Base-by-base conservation (phyloP, 2,797 vertebrate species). In the Gadopsis bispinosus region DNA sequence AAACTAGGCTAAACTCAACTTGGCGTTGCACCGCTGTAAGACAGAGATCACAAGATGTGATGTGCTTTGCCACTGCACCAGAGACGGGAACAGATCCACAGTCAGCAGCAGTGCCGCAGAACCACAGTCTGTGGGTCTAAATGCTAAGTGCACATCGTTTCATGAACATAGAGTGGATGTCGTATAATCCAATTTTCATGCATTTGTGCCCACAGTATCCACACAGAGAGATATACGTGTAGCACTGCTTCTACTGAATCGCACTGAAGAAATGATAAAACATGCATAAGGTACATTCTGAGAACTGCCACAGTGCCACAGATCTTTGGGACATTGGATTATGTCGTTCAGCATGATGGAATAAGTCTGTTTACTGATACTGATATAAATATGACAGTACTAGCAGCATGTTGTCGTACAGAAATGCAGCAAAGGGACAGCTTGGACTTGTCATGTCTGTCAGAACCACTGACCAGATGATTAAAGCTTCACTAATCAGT, bases 21-120 rank as follows among this genome's bases (percentile, higher is more conserved):
- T 68, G 75, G 62, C 67, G 17, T 9, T 31, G 39, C 45, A 9
- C n/a, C 10, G 62, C 69, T 70, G 51, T n/a, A n/a, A 69, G 29
- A 61, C 54, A 45, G n/a, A 56, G 10, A 67, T 66, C 37, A 77
- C 47, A 4, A 62, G 47, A 67, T 50, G 13, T 16, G 47, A 67
- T 50, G 13, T 16, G 29, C 7, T 59, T 62, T 9, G 16, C 1
- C 22, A 22, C n/a, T 50, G 17, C 22, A 53, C 29, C 2, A 80
- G 37, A 22, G 48, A 43, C 26, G 6, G 13, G 37, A 76, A 19
- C 31, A 69, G 22, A 75, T 60, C 56, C 63, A 35, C n/a, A 22
- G 16, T 67, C 58, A 67, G 63, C 11, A 65, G 19, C 13, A 17
- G 16, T 0, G 55, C 35, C 29, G 59, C 59, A 60, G 14, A 29